Percentiles rank a stretch among this genome's conserved stretches.
Conservation (phyloP, 2,797 vertebrate genomes). For the Malacoraja senta region DNA sequence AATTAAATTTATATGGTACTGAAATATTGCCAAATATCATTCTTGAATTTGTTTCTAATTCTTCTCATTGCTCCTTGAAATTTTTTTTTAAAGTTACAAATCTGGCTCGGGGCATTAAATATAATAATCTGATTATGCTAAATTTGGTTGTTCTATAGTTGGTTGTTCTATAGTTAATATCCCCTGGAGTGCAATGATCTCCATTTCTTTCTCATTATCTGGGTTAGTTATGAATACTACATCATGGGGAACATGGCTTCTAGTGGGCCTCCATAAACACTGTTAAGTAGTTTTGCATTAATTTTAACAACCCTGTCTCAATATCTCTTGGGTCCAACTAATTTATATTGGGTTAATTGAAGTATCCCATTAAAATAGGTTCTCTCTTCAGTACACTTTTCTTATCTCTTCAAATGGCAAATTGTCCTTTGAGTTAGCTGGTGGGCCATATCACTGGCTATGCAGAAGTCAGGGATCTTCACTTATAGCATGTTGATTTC, state of each 20-base stretch:
- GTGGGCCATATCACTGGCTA: not conserved
- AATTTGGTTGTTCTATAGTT: not conserved
- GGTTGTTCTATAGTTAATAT: not conserved
- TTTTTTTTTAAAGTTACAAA: conserved; percentile 18
- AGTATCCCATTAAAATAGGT: conserved; percentile 2
- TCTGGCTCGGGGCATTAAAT: not conserved
- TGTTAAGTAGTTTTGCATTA: conserved; percentile 13
- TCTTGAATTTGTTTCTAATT: not conserved
- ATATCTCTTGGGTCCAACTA: not conserved
- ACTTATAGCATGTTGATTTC: not conserved
- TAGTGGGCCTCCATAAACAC: not conserved
- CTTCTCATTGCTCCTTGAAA: not conserved
- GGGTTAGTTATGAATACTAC: not conserved
- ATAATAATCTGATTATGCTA: conserved; percentile 7
- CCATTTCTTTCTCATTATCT: conserved; percentile 20
- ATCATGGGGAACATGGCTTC: not conserved
- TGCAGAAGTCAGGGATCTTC: not conserved
- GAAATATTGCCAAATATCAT: not conserved
- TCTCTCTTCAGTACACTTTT: not conserved
- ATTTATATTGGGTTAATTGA: conserved; percentile 23
- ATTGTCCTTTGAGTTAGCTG: not conserved
- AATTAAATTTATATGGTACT: not conserved
- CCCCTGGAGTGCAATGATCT: not conserved
- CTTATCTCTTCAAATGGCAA: not conserved
- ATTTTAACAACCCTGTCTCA: conserved; percentile 8